Conservation (phyloP, 2,113 vertebrate species). For the Petrocephalus zakoni region DNA sequence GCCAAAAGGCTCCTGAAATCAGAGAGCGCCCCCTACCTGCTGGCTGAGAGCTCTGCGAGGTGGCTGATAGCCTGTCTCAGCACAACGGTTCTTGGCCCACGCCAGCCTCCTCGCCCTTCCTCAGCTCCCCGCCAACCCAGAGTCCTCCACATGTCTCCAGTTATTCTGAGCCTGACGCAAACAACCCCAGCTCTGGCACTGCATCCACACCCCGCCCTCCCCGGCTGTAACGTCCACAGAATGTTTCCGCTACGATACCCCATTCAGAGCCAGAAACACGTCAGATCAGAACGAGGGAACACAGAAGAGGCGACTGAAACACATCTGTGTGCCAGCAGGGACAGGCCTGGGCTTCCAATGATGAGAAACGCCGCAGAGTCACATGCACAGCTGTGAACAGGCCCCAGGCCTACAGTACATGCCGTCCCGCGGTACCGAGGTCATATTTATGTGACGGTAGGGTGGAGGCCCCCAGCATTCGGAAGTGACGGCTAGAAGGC, state of each 20-base stretch:
- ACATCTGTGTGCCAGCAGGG: neutral
- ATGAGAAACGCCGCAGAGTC: neutral
- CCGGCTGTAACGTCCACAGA: neutral
- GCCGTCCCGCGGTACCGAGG: neutral
- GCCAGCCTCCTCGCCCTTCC: neutral
- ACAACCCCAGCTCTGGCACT: neutral
- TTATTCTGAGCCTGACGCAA: neutral
- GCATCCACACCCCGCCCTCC: neutral
- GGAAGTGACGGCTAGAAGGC: neutral
- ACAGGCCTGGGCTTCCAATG: neutral
- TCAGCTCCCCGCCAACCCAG: neutral
- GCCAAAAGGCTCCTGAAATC: neutral
- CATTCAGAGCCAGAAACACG: neutral
- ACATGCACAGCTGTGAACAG: neutral
- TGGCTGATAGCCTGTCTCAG: neutral
- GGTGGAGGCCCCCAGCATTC: neutral
- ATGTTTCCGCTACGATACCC: neutral
- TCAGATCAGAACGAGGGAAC: neutral
- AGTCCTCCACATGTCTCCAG: neutral
- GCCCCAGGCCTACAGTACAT: neutral
- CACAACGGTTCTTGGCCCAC: neutral
- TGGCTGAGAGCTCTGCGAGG: neutral
- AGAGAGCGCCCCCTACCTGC: neutral
- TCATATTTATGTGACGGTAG: constrained; percentile 9
- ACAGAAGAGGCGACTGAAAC: neutral